Percentiles rank a stretch among this genome's conserved stretches.
phyloP scores from a whole-genome alignment of 2,797 vertebrate species.

The Ctenochaetus hawaiiensis region DNA sequence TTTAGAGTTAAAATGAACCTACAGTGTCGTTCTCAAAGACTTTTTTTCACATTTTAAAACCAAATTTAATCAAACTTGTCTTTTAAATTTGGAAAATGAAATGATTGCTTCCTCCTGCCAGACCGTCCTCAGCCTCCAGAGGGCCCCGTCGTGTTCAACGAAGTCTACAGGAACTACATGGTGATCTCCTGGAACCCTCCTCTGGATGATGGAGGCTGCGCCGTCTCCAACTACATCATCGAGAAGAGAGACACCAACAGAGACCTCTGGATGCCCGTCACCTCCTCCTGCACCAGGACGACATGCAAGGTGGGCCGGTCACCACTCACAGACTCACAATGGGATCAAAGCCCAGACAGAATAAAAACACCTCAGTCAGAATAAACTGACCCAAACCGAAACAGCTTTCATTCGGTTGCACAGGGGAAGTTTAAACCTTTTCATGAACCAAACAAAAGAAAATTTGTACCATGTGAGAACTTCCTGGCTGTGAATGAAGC shows the following conservation, averaged over 20 bases:
- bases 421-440: no score
- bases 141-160: slow-evolving; percentile 95
- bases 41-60: background rate
- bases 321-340: background rate
- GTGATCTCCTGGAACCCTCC: slow-evolving; percentile 97
- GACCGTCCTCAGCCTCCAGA: slow-evolving; percentile 96
- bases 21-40: background rate
- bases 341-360: no score
- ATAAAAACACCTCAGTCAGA: no score
- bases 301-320: slow-evolving; percentile 84
- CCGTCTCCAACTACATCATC: slow-evolving; percentile 96
- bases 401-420: no score
- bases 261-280: slow-evolving; percentile 98
- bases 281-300: slow-evolving; percentile 92
- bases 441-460: no score
- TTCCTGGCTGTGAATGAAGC: no score
- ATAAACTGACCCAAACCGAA: no score
- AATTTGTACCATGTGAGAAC: no score
- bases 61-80: background rate
- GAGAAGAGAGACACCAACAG: slow-evolving; percentile 97
- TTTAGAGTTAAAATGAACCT: background rate
- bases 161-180: slow-evolving; percentile 96
- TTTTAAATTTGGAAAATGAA: no score
- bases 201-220: slow-evolving; percentile 95
- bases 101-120: slow-evolving; percentile 61